Base-by-base conservation (phyloP, 1,140 invertebrate species). In the Lanistes nyassanus region DNA sequence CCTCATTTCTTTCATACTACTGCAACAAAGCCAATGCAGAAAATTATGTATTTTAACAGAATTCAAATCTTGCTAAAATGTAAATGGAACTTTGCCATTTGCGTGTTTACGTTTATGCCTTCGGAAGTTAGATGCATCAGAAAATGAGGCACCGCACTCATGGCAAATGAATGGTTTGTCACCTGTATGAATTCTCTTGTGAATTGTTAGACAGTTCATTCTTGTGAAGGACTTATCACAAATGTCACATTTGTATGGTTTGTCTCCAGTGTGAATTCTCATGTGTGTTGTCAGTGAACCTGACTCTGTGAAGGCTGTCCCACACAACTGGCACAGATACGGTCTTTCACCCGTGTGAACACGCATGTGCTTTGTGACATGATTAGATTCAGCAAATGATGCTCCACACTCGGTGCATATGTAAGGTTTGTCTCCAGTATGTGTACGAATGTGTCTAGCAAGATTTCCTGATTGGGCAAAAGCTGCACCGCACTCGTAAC, bases 241-340 rank as follows among this genome's bases (percentile, higher is more conserved):
- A 51, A 53, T 51, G 68, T 70, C 68, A 70, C 68, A 70, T 36
- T 70, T 55, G 53, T 23, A 70, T 4, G 68, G 68, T n/a, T 70
- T 70, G 11, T 70, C 68, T 26, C 68, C 68, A 16, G 51, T 55
- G 68, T 70, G 68, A 56, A 55, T 56, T 7, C 53, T 31, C 29
- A 70, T 55, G 29, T 70, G 68, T 31, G 23, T 56, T 36, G 53
- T 70, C 5, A 70, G 39, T 16, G 68, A 70, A 9, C 56, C 56
- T 21, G 51, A 56, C 16, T 70, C 68, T 6, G 68, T 70, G 47
- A 56, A 70, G 47, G 47, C 36, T 29, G 68, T 55, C 23, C 68
- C 68, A 56, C 68, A 70, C 51, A 70, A 51, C 51, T 70, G 68
- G 39, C 68, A 70, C n/a, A 70, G 39, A 23, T 56, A 70, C 6